These are phyloP conservation scores for Castor canadensis DNA, from an alignment of 2,113 vertebrate species.

Conservation along the genomic window DNA sequence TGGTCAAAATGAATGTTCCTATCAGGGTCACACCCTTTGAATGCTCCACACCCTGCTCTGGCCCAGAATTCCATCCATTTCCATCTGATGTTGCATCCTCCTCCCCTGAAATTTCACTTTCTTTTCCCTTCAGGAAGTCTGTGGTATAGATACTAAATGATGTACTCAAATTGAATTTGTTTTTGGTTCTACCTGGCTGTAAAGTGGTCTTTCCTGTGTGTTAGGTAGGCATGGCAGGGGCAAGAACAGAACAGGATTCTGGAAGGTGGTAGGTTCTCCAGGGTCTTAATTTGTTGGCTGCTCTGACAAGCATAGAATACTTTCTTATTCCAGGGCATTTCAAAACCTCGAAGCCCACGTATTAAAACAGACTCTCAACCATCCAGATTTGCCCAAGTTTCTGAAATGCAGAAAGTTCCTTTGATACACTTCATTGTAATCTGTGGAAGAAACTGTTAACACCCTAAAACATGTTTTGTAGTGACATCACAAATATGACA, in stretches of 20 bases:
- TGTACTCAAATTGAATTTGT: not conserved
- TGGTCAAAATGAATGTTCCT: not conserved
- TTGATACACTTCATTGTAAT: constrained; percentile 53
- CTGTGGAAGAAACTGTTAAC: constrained; percentile 42
- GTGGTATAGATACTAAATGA: not conserved
- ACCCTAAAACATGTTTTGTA: not conserved
- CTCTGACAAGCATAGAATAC: not conserved
- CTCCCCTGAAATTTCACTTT: not conserved
- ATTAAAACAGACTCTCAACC: not conserved
- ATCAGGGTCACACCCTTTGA: not conserved
- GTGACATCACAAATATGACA: constrained; percentile 51
- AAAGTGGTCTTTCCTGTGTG: constrained; percentile 6
- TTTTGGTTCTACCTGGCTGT: constrained; percentile 50
- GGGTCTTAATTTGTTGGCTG: not conserved
- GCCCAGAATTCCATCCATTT: not conserved
- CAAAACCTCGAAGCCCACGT: not conserved
- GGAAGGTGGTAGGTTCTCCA: constrained; percentile 30
- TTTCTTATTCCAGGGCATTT: not conserved
- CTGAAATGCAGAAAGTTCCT: constrained; percentile 66
- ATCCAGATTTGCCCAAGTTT: constrained; percentile 29
- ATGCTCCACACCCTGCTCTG: not conserved
- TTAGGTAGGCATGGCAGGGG: not conserved
- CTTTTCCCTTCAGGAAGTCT: not conserved
- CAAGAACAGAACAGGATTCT: not conserved
- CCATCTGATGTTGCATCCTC: not conserved